These are phyloP conservation scores for Elephas maximus DNA, from an alignment of 2,113 vertebrate species.

Conservation along the genomic window DNA sequence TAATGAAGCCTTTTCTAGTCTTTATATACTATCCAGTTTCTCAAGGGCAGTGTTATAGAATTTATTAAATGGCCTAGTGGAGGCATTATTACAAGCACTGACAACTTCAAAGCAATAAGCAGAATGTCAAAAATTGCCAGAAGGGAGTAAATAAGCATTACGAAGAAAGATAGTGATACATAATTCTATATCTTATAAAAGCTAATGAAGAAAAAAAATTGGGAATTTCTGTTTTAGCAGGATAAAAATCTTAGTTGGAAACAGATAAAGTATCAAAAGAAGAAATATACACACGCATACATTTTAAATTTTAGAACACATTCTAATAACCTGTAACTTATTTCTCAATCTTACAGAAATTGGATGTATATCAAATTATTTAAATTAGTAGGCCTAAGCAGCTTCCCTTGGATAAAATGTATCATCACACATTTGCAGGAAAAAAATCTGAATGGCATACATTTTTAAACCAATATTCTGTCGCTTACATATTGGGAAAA, in stretches of 20 bases:
- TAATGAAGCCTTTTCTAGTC: slow-evolving; percentile 21
- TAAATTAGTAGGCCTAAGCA: slow-evolving; percentile 74
- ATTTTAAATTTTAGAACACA: slow-evolving; percentile 35
- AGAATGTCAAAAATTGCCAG: not conserved
- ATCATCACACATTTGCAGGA: slow-evolving; percentile 68
- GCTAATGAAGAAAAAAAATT: slow-evolving; percentile 2
- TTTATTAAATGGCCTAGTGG: not conserved
- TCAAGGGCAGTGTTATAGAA: not conserved
- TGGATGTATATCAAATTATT: slow-evolving; percentile 58
- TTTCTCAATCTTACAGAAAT: slow-evolving; percentile 66
- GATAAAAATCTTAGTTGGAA: slow-evolving; percentile 58
- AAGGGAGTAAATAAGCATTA: not conserved
- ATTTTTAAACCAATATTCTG: slow-evolving; percentile 73
- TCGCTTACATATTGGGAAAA: slow-evolving; percentile 78
- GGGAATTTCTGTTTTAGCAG: not conserved
- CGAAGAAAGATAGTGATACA: not conserved
- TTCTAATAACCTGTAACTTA: slow-evolving; percentile 14
- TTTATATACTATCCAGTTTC: not conserved
- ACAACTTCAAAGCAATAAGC: slow-evolving; percentile 40
- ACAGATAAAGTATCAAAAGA: not conserved
- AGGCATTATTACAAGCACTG: slow-evolving; percentile 16
- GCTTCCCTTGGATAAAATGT: slow-evolving; percentile 62
- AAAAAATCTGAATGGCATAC: slow-evolving; percentile 70
- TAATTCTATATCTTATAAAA: slow-evolving; percentile 37
- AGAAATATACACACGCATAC: not conserved